These are phyloP conservation scores for Cathartes aura DNA, from an alignment of 2,113 vertebrate species.

Conservation along the genomic window DNA sequence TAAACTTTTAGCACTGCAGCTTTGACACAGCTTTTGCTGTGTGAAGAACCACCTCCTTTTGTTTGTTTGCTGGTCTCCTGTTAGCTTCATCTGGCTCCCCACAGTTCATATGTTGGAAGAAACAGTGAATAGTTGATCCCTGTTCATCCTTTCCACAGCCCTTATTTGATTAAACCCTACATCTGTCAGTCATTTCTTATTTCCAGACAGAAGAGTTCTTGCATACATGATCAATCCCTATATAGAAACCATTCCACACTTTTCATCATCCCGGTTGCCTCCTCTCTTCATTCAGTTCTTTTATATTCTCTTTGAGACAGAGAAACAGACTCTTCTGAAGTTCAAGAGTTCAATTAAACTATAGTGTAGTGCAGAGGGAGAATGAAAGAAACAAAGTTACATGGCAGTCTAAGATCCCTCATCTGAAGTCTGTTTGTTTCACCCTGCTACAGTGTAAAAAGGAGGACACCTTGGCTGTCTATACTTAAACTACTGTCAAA, in stretches of 20 bases:
- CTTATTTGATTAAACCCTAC: background rate
- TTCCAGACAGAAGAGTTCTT: background rate
- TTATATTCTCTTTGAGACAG: background rate
- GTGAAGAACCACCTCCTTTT: background rate
- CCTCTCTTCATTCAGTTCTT: background rate
- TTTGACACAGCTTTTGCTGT: background rate
- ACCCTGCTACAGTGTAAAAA: background rate
- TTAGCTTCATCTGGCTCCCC: background rate
- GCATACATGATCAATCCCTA: background rate
- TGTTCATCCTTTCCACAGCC: background rate
- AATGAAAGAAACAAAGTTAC: background rate
- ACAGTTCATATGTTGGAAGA: background rate
- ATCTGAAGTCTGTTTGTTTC: background rate
- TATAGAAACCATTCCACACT: rapidly evolving
- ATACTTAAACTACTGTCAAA: background rate
- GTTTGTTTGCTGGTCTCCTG: background rate
- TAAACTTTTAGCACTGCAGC: background rate
- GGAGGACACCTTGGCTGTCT: background rate
- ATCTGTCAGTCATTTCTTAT: background rate
- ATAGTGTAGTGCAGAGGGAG: background rate
- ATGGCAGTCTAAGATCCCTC: background rate
- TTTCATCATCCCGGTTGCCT: background rate
- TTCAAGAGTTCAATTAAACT: background rate
- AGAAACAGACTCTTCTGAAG: background rate
- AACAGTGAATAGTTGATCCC: background rate